Evolutionary conservation across 2,797 vertebrate genomes (phyloP).

Genomic region (Tolypeutes matacus): DNA sequence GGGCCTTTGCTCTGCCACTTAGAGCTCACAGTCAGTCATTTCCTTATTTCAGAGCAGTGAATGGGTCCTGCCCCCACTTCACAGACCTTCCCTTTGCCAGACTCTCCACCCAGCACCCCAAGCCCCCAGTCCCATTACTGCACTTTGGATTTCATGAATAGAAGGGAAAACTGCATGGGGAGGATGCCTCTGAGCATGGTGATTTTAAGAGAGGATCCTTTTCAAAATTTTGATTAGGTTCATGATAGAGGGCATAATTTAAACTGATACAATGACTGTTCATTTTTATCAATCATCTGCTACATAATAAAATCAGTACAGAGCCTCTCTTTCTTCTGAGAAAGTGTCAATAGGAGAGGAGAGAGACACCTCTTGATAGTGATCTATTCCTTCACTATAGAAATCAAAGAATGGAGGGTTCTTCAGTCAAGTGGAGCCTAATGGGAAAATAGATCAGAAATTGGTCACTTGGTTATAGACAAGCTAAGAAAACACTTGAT

Average conservation of each 20-base stretch:
- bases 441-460: conserved; percentile 17
- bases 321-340: conserved; percentile 4
- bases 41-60: background rate
- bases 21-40: background rate
- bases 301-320: conserved; percentile 17
- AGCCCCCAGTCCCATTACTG: background rate
- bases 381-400: background rate
- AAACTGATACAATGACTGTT: background rate
- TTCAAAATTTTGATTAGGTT: conserved; percentile 26
- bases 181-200: background rate
- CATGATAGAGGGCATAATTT: background rate
- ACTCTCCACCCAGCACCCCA: background rate
- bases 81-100: background rate
- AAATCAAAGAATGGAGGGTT: conserved; percentile 40
- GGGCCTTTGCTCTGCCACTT: background rate
- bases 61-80: background rate
- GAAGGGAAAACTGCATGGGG: background rate
- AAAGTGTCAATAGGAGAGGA: background rate
- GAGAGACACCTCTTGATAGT: background rate
- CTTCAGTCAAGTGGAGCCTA: background rate
- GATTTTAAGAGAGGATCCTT: conserved; percentile 22
- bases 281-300: conserved; percentile 14
- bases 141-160: conserved; percentile 15
- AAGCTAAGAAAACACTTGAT: background rate
- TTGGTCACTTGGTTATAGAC: background rate